Conservation (phyloP, 2,888 invertebrate genomes). For the Megalurothrips usitatus region DNA sequence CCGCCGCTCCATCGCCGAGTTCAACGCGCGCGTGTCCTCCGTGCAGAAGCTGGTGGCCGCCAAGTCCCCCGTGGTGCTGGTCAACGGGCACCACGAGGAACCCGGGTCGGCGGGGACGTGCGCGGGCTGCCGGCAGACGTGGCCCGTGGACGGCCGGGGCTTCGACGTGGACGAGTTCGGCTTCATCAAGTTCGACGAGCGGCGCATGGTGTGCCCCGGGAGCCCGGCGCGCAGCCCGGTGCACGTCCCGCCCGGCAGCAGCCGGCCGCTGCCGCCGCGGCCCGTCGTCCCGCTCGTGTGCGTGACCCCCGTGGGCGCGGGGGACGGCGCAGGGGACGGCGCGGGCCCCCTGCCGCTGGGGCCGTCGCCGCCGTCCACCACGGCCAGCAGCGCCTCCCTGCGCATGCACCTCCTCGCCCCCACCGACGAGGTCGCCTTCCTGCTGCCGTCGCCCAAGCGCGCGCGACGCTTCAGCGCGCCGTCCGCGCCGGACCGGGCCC, state of each 20-base stretch:
- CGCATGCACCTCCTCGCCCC: not conserved
- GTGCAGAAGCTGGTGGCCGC: not conserved
- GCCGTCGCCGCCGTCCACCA: not conserved
- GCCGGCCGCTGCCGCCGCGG: not conserved
- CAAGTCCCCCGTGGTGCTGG: slow-evolving; percentile 8
- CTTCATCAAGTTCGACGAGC: not conserved
- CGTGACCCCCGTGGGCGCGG: not conserved
- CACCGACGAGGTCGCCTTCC: not conserved
- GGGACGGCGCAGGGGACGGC: not conserved
- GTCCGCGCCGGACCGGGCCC: not conserved
- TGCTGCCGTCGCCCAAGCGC: slow-evolving; percentile 2
- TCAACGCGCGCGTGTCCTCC: slow-evolving; percentile 4
- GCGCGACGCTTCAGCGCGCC: not conserved
- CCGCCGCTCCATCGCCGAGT: slow-evolving; percentile 27
- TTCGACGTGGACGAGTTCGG: slow-evolving; percentile 18
- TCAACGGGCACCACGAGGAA: not conserved
- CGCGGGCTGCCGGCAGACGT: not conserved
- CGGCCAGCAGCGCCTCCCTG: too few relatives aligned
- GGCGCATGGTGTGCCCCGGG: slow-evolving; percentile 1
- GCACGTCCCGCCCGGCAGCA: not conserved
- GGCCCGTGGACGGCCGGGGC: slow-evolving; percentile 8
- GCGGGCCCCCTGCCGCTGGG: not conserved
- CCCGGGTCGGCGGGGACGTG: not conserved
- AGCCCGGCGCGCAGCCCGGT: not conserved
- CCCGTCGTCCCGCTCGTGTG: not conserved